Percentiles rank a stretch among this genome's conserved stretches.
phyloP scores from a whole-genome alignment of 2,797 vertebrate genomes.

The Garrulus glandarius region DNA sequence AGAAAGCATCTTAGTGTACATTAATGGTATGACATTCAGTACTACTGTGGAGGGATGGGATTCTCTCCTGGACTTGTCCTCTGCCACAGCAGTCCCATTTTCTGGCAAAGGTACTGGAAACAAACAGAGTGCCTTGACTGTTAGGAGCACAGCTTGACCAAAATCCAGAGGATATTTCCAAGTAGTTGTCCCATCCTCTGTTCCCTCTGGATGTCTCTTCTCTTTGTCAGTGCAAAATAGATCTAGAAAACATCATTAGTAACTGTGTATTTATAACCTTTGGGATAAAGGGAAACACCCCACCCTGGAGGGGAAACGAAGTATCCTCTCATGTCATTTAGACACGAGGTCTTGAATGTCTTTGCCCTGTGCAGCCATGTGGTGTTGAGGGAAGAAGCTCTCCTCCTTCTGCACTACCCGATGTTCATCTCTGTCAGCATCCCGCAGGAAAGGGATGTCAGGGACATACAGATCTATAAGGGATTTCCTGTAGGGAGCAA shows the following conservation, averaged over 20 bases:
- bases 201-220: not conserved
- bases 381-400: not conserved
- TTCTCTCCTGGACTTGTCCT: not conserved
- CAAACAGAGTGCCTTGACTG: not conserved
- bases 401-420: not conserved
- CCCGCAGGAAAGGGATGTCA: not conserved
- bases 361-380: not conserved
- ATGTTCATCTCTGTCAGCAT: fast-evolving
- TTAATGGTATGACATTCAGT: not conserved
- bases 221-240: not conserved
- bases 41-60: not conserved
- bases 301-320: not conserved
- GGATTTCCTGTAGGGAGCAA: not conserved
- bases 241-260: not conserved
- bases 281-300: not conserved
- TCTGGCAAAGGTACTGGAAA: not conserved
- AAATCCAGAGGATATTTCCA: not conserved
- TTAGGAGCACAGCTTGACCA: not conserved
- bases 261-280: not conserved
- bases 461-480: not conserved
- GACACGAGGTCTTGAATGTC: not conserved
- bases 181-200: not conserved
- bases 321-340: not conserved
- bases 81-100: not conserved
- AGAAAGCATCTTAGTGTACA: not conserved